phyloP scores from a whole-genome alignment of 2,113 vertebrate species.

The Propithecus coquereli region DNA sequence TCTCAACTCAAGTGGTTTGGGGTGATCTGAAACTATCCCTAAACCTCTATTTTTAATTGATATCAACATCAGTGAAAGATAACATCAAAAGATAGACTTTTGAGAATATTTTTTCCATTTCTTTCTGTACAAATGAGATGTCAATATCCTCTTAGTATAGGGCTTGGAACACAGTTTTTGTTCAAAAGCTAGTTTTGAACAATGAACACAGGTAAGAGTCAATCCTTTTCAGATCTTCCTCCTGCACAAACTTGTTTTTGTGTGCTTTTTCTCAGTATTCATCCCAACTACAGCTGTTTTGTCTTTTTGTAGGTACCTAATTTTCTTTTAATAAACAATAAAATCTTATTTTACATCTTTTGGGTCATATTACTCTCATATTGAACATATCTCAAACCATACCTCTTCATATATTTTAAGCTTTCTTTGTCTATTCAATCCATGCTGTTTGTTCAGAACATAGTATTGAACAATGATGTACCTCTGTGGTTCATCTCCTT shows the following conservation, averaged over 20 bases:
- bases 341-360: neutral
- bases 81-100: neutral
- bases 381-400: neutral
- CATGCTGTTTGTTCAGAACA: neutral
- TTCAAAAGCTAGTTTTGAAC: neutral
- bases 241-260: neutral
- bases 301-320: neutral
- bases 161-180: neutral
- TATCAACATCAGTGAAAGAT: neutral
- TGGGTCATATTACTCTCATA: neutral
- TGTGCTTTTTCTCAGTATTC: neutral
- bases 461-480: neutral
- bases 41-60: neutral
- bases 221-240: neutral
- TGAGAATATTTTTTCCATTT: neutral
- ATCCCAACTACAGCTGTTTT: neutral
- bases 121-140: neutral
- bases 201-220: neutral
- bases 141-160: neutral
- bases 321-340: neutral
- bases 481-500: neutral
- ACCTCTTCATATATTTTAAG: neutral
- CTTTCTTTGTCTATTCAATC: neutral
- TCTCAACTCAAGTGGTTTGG: neutral
- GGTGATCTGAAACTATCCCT: neutral